A percentile compares a stretch with the other conserved stretches of the same genome.
Evolutionary conservation across 2,888 invertebrate genomes (phyloP).

Genomic region (Doris montereyensis): DNA sequence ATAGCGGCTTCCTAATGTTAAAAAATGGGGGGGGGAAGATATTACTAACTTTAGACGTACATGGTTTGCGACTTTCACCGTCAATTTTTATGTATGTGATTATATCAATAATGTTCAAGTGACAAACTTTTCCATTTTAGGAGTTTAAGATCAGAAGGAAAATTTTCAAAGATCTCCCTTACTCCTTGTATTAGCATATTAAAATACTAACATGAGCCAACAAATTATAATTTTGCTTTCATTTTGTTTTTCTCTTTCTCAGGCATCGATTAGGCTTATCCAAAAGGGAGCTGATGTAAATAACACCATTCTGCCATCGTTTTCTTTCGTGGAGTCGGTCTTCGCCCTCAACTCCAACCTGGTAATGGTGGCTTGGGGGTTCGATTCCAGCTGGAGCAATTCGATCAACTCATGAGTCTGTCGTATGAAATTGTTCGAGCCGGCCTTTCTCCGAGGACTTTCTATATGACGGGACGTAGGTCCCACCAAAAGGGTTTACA

Average conservation of each 20-base stretch:
- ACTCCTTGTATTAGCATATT: too few relatives aligned
- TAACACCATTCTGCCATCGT: constrained; percentile 33
- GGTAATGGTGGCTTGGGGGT: constrained; percentile 39
- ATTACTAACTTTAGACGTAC: too few relatives aligned
- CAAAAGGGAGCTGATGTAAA: constrained; percentile 36
- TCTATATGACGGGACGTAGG: constrained; percentile 27
- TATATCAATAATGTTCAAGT: too few relatives aligned
- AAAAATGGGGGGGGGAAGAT: too few relatives aligned
- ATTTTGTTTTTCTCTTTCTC: not conserved
- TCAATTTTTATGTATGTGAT: too few relatives aligned
- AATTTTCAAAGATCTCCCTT: too few relatives aligned
- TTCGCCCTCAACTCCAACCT: constrained; percentile 37
- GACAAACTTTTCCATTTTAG: too few relatives aligned
- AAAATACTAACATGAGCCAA: too few relatives aligned
- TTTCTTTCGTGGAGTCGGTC: constrained; percentile 40
- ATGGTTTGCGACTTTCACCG: too few relatives aligned
- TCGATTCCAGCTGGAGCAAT: constrained; percentile 31
- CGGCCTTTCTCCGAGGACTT: constrained; percentile 26
- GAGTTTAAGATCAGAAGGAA: too few relatives aligned
- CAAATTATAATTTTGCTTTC: too few relatives aligned
- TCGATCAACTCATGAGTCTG: constrained; percentile 30
- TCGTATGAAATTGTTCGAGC: constrained; percentile 31
- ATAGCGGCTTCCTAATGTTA: too few relatives aligned
- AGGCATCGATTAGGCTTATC: constrained; percentile 32
- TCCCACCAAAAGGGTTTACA: constrained; percentile 8